Percentiles rank a stretch among this genome's conserved stretches.
Conservation (phyloP, 1,140 invertebrate species). For the Zaprionus africanus region DNA sequence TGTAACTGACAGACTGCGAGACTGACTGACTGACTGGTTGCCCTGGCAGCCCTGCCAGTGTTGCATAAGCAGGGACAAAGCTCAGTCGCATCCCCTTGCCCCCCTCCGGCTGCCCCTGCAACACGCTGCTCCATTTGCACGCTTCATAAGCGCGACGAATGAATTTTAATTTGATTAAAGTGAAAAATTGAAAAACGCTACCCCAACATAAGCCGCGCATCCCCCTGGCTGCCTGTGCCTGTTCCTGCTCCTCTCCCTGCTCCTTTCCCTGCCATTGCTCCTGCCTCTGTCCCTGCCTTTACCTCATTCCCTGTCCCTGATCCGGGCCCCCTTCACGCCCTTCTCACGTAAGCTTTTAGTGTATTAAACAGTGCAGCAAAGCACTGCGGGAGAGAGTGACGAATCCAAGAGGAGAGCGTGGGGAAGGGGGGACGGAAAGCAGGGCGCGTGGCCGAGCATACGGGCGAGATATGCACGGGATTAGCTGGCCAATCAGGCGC, state of each 20-base stretch:
- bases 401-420: constrained; percentile 11
- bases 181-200: constrained; percentile 77
- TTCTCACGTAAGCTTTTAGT: constrained; percentile 45
- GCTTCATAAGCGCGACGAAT: constrained; percentile 82
- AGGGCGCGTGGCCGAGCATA: constrained; percentile 18
- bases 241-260: too few species aligned
- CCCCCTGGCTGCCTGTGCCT: neutral
- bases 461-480: constrained; percentile 53
- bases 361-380: constrained; percentile 53
- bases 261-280: too few species aligned
- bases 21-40: constrained; percentile 34
- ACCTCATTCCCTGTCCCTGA: too few species aligned
- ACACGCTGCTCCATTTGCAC: constrained; percentile 50
- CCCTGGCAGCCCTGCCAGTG: constrained; percentile 54
- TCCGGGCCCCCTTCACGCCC: neutral
- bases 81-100: neutral
- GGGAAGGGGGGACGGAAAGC: neutral
- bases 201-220: constrained; percentile 3
- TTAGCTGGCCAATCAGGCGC: constrained; percentile 72
- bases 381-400: constrained; percentile 32
- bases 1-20: constrained; percentile 9
- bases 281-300: too few species aligned
- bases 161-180: constrained; percentile 84
- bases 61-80: constrained; percentile 46
- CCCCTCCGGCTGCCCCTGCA: constrained; percentile 31